Conservation (phyloP, 2,113 vertebrate genomes). For the Excalfactoria chinensis region DNA sequence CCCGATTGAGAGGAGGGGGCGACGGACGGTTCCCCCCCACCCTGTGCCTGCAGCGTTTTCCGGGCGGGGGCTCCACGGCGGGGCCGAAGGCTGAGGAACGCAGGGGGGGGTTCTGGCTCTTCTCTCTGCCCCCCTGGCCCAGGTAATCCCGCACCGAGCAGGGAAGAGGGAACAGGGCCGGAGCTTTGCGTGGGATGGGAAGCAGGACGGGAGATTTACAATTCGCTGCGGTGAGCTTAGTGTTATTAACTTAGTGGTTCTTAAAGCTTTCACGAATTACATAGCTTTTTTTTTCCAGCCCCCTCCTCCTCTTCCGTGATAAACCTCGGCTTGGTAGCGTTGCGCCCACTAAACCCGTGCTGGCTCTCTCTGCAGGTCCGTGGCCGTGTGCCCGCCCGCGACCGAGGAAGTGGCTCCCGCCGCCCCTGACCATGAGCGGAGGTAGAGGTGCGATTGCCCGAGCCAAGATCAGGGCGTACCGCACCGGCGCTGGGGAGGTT, state of each 20-base stretch:
- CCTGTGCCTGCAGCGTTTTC: neutral
- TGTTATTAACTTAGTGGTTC: constrained; percentile 66
- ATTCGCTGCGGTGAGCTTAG: constrained; percentile 65
- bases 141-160: constrained; percentile 69
- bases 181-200: constrained; percentile 15
- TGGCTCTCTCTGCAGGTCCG: constrained; percentile 43
- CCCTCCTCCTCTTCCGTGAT: neutral
- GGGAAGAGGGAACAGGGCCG: constrained; percentile 53
- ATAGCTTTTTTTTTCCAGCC: neutral
- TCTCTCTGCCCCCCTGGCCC: constrained; percentile 52
- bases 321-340: neutral
- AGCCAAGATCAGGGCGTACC: constrained; percentile 60
- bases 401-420: neutral
- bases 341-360: neutral
- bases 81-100: neutral
- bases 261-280: constrained; percentile 46
- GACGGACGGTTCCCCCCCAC: neutral
- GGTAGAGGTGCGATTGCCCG: constrained; percentile 40
- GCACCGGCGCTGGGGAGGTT: constrained; percentile 61
- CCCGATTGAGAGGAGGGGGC: neutral
- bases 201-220: constrained; percentile 72
- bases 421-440: neutral
- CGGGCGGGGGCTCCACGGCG: neutral
- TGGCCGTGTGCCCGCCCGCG: neutral
- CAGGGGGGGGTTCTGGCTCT: neutral